A percentile compares a stretch with the other conserved stretches of the same genome.
Conservation (phyloP, 2,113 vertebrate species). For the Castor canadensis region DNA sequence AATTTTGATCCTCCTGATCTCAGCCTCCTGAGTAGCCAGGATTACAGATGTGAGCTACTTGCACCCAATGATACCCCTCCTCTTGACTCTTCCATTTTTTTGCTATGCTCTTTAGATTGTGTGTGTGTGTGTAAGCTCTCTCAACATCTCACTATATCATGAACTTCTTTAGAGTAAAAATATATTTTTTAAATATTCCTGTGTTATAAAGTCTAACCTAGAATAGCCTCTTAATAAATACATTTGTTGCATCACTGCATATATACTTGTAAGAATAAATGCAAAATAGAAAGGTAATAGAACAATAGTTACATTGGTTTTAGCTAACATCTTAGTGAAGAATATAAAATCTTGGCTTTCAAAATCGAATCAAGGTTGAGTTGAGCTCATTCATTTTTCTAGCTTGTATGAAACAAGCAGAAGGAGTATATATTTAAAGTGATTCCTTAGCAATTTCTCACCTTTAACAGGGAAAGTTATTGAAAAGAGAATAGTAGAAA, state of each 20-base stretch:
- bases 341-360: not conserved
- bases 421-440: not conserved
- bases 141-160: not conserved
- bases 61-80: not conserved
- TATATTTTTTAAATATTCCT: not conserved
- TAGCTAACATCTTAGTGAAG: not conserved
- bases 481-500: not conserved
- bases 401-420: not conserved
- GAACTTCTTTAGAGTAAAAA: not conserved
- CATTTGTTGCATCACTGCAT: not conserved
- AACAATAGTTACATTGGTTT: not conserved
- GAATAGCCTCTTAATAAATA: not conserved
- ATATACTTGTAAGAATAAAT: not conserved
- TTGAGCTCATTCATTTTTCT: not conserved
- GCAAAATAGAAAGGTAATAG: not conserved
- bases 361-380: not conserved
- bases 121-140: not conserved
- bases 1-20: too few species aligned
- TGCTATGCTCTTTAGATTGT: not conserved
- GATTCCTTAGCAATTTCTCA: slow-evolving; percentile 47
- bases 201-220: not conserved
- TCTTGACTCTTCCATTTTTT: not conserved
- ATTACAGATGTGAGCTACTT: too few species aligned
- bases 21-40: too few species aligned
- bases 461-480: not conserved